Conservation (phyloP, 2,888 invertebrate species). For the Leptinotarsa tumamoca region DNA sequence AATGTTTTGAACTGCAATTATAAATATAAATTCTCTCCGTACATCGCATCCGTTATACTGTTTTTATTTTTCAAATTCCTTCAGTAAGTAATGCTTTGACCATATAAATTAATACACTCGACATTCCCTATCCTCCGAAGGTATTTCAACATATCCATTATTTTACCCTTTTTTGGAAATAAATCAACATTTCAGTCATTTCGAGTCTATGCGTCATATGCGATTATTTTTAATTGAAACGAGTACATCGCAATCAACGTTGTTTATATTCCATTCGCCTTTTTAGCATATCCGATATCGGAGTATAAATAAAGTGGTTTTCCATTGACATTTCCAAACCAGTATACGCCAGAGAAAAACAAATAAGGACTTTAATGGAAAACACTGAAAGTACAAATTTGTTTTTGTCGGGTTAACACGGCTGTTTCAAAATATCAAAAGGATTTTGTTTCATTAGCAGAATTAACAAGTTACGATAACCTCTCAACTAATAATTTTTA, state of each 20-base stretch:
- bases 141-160: neutral
- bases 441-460: neutral
- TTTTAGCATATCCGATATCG: neutral
- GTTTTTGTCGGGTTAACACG: neutral
- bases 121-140: neutral
- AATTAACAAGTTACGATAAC: neutral
- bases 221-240: neutral
- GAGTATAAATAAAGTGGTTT: neutral
- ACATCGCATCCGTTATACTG: too few relatives aligned
- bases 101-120: neutral
- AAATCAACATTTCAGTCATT: neutral
- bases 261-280: neutral
- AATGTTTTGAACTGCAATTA: too few relatives aligned
- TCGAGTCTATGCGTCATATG: neutral
- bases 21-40: too few relatives aligned
- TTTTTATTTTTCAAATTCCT: too few relatives aligned
- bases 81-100: neutral
- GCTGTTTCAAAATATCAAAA: neutral
- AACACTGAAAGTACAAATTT: neutral
- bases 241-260: neutral
- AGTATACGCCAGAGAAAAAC: neutral
- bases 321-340: neutral
- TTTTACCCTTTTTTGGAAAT: neutral
- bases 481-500: neutral
- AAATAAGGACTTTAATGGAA: neutral